These are phyloP conservation scores for Psittacula derbiana DNA, from an alignment of 2,797 vertebrate species.

Conservation along the genomic window DNA sequence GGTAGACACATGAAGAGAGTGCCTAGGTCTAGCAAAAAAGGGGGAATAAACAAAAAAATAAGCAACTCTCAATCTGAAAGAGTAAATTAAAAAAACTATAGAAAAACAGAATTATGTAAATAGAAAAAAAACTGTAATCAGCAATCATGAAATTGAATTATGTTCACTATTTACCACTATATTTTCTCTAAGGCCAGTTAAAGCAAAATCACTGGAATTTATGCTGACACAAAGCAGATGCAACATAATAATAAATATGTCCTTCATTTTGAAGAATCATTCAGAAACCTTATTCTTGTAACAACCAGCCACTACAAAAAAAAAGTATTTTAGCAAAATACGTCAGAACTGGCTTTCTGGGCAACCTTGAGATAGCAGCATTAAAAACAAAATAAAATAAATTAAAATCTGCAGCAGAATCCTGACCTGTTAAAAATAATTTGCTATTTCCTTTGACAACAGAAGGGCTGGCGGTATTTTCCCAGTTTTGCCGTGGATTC, in stretches of 20 bases:
- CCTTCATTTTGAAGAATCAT: background rate
- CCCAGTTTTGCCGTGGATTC: background rate
- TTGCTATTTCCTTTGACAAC: background rate
- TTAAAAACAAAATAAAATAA: background rate
- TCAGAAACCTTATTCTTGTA: background rate
- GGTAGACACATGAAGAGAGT: background rate
- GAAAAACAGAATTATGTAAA: background rate
- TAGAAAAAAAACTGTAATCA: background rate
- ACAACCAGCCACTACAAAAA: background rate
- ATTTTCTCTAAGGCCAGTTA: background rate
- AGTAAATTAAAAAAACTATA: background rate
- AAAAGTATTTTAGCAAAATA: background rate
- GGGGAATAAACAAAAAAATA: background rate
- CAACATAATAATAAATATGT: background rate
- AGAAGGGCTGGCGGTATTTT: background rate
- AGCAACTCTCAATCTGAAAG: background rate
- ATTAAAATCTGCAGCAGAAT: background rate
- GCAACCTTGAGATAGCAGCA: background rate
- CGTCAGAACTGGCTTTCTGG: background rate
- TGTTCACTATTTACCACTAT: background rate
- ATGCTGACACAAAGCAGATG: background rate
- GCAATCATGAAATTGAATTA: background rate
- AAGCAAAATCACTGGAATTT: background rate
- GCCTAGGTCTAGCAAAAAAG: background rate
- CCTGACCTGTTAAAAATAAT: background rate